These are phyloP conservation scores for Amazona vittata DNA, from an alignment of 2,113 vertebrate genomes.

Conservation along the genomic window DNA sequence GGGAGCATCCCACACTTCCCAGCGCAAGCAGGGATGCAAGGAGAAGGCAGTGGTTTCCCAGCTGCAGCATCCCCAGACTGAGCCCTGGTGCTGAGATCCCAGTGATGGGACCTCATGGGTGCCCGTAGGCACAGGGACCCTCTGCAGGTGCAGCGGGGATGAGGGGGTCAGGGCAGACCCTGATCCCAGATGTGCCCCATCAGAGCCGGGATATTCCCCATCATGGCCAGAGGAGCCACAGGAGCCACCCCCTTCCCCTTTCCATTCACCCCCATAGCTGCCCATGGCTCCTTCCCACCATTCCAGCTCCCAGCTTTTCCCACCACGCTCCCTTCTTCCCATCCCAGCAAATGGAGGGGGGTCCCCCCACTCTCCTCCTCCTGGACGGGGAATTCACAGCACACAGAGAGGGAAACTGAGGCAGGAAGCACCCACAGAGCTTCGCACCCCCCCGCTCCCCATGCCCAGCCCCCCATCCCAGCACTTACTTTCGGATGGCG, in stretches of 20 bases:
- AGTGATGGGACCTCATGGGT: background rate
- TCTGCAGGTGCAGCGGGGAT: fast-evolving
- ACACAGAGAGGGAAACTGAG: fast-evolving
- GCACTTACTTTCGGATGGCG: slow-evolving; percentile 22
- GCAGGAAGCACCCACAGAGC: background rate
- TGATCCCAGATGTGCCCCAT: background rate
- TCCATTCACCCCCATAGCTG: background rate
- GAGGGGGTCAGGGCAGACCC: background rate
- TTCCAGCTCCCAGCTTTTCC: background rate
- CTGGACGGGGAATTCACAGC: background rate
- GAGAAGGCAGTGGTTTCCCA: background rate
- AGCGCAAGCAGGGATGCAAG: fast-evolving
- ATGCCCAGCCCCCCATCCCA: background rate
- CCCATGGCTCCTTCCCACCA: background rate
- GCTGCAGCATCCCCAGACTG: background rate
- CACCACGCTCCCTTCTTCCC: background rate
- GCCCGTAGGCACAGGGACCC: background rate
- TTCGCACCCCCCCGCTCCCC: background rate
- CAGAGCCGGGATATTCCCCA: background rate
- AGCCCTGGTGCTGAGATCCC: background rate
- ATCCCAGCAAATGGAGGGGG: fast-evolving
- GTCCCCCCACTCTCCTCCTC: background rate
- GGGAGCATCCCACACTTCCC: background rate
- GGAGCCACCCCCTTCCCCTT: background rate
- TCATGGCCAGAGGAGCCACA: background rate